phyloP scores from a whole-genome alignment of 2,113 vertebrate species.

The Apaloderma vittatum region DNA sequence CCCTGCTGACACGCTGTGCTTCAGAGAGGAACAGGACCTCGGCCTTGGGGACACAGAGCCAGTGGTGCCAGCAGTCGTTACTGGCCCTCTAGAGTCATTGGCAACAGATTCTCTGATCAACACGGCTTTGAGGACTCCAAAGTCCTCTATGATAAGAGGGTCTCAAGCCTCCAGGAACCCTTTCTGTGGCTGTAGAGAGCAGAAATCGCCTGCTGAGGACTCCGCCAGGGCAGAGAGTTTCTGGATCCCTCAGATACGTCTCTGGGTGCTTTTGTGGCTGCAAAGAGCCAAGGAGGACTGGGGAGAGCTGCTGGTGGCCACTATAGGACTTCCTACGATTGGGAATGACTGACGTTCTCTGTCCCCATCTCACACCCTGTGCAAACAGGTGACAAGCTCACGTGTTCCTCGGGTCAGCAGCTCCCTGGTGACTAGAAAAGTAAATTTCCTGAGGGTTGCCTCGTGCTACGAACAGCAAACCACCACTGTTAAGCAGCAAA shows the following conservation, averaged over 20 bases:
- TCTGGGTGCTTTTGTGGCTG: not conserved
- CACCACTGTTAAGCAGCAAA: rapidly evolving
- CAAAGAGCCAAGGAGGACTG: rapidly evolving
- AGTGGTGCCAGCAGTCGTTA: not conserved
- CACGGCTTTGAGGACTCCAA: not conserved
- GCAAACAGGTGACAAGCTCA: not conserved
- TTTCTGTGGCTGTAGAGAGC: not conserved
- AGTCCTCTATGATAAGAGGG: not conserved
- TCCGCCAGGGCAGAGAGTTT: not conserved
- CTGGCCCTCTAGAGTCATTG: not conserved
- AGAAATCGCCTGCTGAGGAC: not conserved
- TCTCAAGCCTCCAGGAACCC: not conserved
- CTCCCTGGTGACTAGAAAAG: not conserved
- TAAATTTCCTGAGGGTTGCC: not conserved
- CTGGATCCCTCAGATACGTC: not conserved
- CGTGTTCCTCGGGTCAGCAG: not conserved
- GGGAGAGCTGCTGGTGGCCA: not conserved
- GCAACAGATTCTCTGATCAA: not conserved
- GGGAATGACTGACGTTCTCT: not conserved
- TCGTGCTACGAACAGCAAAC: rapidly evolving
- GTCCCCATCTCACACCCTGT: not conserved
- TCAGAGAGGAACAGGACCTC: not conserved
- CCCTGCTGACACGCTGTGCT: rapidly evolving
- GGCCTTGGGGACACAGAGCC: not conserved
- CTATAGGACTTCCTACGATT: too few relatives aligned